Percentiles rank a stretch among this genome's conserved stretches.
These are phyloP conservation scores for Dicroscelio sp. DNA, from an alignment of 2,888 invertebrate species.

Conservation along the genomic window DNA sequence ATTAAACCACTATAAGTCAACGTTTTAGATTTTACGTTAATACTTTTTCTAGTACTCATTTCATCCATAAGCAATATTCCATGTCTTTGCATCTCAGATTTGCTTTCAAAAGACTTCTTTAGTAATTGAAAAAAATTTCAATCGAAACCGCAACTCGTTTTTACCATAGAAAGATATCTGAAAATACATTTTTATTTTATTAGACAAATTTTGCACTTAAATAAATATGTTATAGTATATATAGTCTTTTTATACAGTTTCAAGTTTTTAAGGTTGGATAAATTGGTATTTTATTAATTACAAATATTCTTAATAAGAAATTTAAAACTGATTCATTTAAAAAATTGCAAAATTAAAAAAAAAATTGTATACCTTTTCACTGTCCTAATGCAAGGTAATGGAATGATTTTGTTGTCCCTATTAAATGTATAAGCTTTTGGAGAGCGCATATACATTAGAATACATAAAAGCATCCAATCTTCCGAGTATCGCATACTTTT, in stretches of 20 bases:
- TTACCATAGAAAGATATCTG: constrained; percentile 25
- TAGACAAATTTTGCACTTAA: not conserved
- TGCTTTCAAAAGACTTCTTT: constrained; percentile 28
- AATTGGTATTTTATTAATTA: constrained; percentile 5
- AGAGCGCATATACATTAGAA: constrained; percentile 48
- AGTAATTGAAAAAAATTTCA: constrained; percentile 61
- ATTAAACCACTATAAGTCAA: constrained; percentile 55
- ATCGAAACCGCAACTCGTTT: constrained; percentile 65
- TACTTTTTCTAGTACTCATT: constrained; percentile 36
- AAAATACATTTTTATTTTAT: constrained; percentile 19
- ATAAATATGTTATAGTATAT: not conserved
- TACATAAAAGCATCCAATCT: constrained; percentile 41
- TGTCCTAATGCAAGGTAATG: constrained; percentile 48
- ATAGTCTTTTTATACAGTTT: no score
- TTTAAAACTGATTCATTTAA: not conserved
- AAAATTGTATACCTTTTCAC: constrained; percentile 14
- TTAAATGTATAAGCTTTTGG: constrained; percentile 39
- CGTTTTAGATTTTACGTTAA: constrained; percentile 24
- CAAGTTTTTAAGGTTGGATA: constrained; percentile 7
- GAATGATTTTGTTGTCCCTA: constrained; percentile 32
- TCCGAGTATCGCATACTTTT: constrained; percentile 52
- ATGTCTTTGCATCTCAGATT: constrained; percentile 64
- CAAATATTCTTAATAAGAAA: not conserved
- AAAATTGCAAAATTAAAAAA: not conserved
- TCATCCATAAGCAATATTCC: constrained; percentile 53